Percentiles rank a stretch among this genome's conserved stretches.
phyloP scores from a whole-genome alignment of 2,888 invertebrate genomes.

The Metopia argyrocephala region DNA sequence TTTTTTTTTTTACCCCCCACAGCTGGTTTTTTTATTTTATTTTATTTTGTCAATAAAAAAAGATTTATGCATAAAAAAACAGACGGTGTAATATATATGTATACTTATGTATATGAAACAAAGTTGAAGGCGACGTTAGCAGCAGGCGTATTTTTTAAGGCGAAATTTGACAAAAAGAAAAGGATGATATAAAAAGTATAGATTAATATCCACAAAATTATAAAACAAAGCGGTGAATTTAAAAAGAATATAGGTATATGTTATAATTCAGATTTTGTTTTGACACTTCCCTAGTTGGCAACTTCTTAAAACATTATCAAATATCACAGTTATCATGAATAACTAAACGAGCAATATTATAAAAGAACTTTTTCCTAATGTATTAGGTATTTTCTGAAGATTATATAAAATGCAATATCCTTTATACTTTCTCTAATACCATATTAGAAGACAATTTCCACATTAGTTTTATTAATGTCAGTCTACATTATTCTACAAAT shows the following conservation, averaged over 20 bases:
- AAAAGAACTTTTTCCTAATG: no score
- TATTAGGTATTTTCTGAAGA: no score
- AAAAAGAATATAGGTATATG: no score
- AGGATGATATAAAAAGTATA: neutral
- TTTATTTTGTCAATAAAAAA: slow-evolving; percentile 18
- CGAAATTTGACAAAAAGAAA: neutral
- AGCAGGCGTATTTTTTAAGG: neutral
- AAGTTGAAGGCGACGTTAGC: neutral
- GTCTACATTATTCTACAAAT: no score
- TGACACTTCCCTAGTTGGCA: no score
- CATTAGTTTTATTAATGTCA: no score
- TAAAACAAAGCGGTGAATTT: neutral
- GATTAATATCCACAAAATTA: slow-evolving; percentile 5
- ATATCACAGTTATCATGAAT: no score
- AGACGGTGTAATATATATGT: slow-evolving; percentile 16
- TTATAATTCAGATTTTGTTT: neutral
- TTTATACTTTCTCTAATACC: no score
- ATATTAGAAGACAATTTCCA: no score
- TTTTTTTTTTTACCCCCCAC: slow-evolving; percentile 60
- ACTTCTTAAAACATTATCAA: no score
- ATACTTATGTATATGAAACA: slow-evolving; percentile 12
- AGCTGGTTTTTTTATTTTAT: slow-evolving; percentile 54
- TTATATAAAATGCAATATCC: no score
- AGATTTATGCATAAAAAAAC: slow-evolving; percentile 23
- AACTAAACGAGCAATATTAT: no score